Percentiles rank a stretch among this genome's conserved stretches.
These are phyloP conservation scores for Nephrotoma guestfalica DNA, from an alignment of 2,888 invertebrate species.

Conservation along the genomic window DNA sequence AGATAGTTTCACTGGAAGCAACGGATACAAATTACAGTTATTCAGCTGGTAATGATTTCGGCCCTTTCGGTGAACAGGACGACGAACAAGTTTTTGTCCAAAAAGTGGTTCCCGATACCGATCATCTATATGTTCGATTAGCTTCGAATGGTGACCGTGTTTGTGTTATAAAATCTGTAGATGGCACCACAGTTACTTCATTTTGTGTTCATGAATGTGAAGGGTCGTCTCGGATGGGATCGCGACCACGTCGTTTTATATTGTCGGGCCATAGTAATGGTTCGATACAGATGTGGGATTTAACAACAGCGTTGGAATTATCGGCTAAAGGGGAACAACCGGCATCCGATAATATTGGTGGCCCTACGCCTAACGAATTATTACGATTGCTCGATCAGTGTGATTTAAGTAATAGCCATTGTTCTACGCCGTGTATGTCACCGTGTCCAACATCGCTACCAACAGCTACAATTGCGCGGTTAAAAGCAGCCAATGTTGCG, in stretches of 20 bases:
- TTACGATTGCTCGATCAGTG: constrained; percentile 85
- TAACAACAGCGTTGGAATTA: constrained; percentile 85
- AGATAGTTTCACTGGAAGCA: constrained; percentile 36
- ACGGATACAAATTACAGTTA: constrained; percentile 50
- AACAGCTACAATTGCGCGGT: constrained; percentile 34
- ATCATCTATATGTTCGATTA: constrained; percentile 82
- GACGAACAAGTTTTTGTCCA: constrained; percentile 97
- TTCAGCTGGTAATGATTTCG: constrained; percentile 51
- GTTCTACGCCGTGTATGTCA: constrained; percentile 58
- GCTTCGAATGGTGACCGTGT: constrained; percentile 94
- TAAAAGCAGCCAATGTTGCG: constrained; percentile 46
- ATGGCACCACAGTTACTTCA: constrained; percentile 83
- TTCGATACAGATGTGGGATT: constrained; percentile 95
- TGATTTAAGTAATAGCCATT: constrained; percentile 71
- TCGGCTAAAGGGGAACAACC: constrained; percentile 64
- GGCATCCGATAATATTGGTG: constrained; percentile 58
- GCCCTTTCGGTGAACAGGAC: constrained; percentile 95
- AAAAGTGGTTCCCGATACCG: constrained; percentile 93
- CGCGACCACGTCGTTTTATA: constrained; percentile 71
- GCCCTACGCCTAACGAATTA: constrained; percentile 86
- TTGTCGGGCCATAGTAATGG: constrained; percentile 89
- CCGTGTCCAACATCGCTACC: constrained; percentile 44
- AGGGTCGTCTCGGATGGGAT: constrained; percentile 85
- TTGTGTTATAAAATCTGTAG: constrained; percentile 88
- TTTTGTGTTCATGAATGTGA: constrained; percentile 98